phyloP scores from a whole-genome alignment of 1,140 invertebrate genomes.

The Drosophila serrata region DNA sequence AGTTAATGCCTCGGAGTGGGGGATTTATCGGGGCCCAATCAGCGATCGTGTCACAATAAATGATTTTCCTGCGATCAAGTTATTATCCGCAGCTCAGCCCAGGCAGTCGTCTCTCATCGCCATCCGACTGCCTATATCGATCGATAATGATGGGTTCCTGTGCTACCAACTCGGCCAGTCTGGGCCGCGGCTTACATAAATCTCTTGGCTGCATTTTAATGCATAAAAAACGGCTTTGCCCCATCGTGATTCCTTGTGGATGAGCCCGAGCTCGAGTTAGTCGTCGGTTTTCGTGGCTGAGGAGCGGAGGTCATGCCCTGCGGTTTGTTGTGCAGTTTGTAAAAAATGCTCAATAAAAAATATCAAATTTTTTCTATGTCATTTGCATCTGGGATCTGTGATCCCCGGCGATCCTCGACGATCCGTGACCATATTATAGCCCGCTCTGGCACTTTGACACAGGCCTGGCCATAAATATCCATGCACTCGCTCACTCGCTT shows the following conservation, averaged over 20 bases:
- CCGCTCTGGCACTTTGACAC: slow-evolving; percentile 37
- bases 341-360: slow-evolving; percentile 82
- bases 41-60: slow-evolving; percentile 78
- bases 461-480: slow-evolving; percentile 43
- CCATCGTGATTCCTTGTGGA: slow-evolving; percentile 36
- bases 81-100: slow-evolving; percentile 57
- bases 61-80: slow-evolving; percentile 78
- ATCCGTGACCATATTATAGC: slow-evolving; percentile 59
- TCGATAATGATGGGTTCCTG: slow-evolving; percentile 77
- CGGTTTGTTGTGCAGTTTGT: slow-evolving; percentile 75
- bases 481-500: slow-evolving; percentile 11
- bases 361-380: slow-evolving; percentile 61
- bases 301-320: slow-evolving; percentile 72
- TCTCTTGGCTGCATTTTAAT: slow-evolving; percentile 57
- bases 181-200: slow-evolving; percentile 68
- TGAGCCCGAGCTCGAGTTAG: slow-evolving; percentile 3
- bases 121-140: slow-evolving; percentile 50
- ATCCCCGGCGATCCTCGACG: slow-evolving; percentile 24
- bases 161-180: slow-evolving; percentile 63
- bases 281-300: slow-evolving; percentile 65
- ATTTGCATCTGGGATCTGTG: slow-evolving; percentile 52
- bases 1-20: slow-evolving; percentile 22
- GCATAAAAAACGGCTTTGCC: slow-evolving; percentile 34
- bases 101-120: slow-evolving; percentile 34
- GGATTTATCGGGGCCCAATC: slow-evolving; percentile 35